Base-by-base conservation (phyloP, 2,113 vertebrate species). In the Gavialis gangeticus region DNA sequence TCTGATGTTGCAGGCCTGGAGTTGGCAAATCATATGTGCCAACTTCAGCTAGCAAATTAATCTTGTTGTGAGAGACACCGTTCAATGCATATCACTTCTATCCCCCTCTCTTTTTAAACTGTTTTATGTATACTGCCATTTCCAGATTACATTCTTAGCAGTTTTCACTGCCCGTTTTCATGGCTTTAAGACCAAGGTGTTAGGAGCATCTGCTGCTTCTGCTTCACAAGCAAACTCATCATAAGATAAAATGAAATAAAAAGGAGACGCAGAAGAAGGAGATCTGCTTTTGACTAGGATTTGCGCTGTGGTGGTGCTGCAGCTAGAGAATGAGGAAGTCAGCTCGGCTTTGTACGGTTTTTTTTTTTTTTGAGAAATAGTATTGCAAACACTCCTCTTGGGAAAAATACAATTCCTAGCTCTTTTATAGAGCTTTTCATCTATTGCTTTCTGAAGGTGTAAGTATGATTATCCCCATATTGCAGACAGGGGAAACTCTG, bases 371-470 rank as follows among this genome's bases (percentile, higher is more conserved):
- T 89, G 79, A 96, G 94, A 82, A 87, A 95, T 96, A 95, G 87
- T 88, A 87, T 79, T 93, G 88, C 82, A 96, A 95, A 94, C 79
- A 60, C 60, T 93, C 3, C 90, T 96, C 91, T 93, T 93, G 91
- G 91, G 95, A 87, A 27, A 94, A 91, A 93, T 94, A 89, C 64
- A 73, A 9, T 59, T 46, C 76, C 86, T 92, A 85, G 2, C 2
- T 6, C 34, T 96, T 94, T 94, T 90, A 91, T 89, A 55, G 86
- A 95, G 95, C 82, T 95, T 96, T 92, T 85, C 82, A 91, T 95
- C 87, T 60, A 84, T 95, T 87, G 90, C 79, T 93, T 96, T 95
- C 73, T 93, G 96, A 95, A 95, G 85, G 87, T 91, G 91, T 91
- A 95, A 97, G 93, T 84, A 77, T 59, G 85, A 96, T 69, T 69